phyloP scores from a whole-genome alignment of 2,888 invertebrate genomes.

The Pandemis heparana region DNA sequence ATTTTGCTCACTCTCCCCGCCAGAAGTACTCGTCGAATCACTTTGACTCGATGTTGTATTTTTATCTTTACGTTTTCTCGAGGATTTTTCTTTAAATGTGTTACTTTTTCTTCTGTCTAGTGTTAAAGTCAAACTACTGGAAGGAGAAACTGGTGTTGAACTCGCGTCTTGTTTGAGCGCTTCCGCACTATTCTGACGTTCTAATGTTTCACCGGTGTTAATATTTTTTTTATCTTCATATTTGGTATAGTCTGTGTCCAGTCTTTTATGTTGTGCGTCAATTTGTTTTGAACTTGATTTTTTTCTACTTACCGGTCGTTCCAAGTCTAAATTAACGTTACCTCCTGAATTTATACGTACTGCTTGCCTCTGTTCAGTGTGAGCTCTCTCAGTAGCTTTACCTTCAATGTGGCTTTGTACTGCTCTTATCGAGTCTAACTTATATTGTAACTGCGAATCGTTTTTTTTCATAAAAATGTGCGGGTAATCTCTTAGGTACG shows the following conservation, averaged over 20 bases:
- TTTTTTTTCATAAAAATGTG: slow-evolving; percentile 75
- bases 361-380: slow-evolving; percentile 42
- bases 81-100: slow-evolving; percentile 10
- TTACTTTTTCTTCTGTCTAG: slow-evolving; percentile 17
- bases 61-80: slow-evolving; percentile 27
- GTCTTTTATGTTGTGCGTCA: not conserved
- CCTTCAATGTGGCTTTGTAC: slow-evolving; percentile 45
- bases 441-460: slow-evolving; percentile 51
- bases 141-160: not conserved
- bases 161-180: not conserved
- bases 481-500: slow-evolving; percentile 74
- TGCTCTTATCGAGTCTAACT: slow-evolving; percentile 42
- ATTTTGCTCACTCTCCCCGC: not conserved
- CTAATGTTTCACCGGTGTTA: slow-evolving; percentile 35
- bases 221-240: slow-evolving; percentile 42
- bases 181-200: not conserved
- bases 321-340: not conserved
- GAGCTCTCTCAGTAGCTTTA: slow-evolving; percentile 37
- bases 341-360: slow-evolving; percentile 31
- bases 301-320: not conserved
- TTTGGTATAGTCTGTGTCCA: not conserved
- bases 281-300: not conserved
- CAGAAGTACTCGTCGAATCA: not conserved
- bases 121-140: slow-evolving; percentile 18
- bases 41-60: slow-evolving; percentile 23